A percentile compares a stretch with the other conserved stretches of the same genome.
phyloP scores from a whole-genome alignment of 2,797 vertebrate species.

The Pyrocephalus nanus region DNA sequence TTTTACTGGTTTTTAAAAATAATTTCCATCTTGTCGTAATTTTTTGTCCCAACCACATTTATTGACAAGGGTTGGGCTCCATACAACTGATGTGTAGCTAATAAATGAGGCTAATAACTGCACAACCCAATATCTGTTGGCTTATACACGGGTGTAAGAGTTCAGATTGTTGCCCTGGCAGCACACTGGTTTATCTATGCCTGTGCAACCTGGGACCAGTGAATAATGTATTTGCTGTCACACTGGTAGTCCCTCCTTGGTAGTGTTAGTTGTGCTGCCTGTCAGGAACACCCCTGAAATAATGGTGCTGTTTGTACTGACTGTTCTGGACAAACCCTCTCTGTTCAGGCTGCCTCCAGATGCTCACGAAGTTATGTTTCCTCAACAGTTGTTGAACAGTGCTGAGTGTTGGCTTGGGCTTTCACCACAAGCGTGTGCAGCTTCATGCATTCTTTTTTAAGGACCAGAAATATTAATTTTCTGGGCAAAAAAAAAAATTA shows the following conservation, averaged over 20 bases:
- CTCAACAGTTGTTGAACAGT: background rate
- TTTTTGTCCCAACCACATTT: background rate
- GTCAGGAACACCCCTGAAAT: background rate
- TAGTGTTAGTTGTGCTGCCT: fast-evolving
- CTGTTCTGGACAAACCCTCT: background rate
- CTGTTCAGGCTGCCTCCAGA: background rate
- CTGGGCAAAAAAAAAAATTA: background rate
- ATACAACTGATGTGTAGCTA: background rate
- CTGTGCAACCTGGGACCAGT: background rate
- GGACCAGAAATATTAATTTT: background rate
- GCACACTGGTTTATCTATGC: fast-evolving
- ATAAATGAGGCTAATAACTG: background rate
- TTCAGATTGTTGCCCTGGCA: background rate
- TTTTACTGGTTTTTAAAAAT: background rate
- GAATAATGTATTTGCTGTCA: background rate
- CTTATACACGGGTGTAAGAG: background rate
- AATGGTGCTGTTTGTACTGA: background rate
- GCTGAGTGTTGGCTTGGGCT: background rate
- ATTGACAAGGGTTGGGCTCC: background rate
- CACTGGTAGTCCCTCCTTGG: background rate
- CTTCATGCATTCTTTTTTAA: fast-evolving
- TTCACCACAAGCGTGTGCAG: background rate
- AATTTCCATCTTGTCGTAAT: background rate
- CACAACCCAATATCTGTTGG: background rate
- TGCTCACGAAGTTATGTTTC: background rate